A percentile compares a stretch with the other conserved stretches of the same genome.
Evolutionary conservation across 2,113 vertebrate species (phyloP).

Genomic region (pig (Sus scrofa)): DNA sequence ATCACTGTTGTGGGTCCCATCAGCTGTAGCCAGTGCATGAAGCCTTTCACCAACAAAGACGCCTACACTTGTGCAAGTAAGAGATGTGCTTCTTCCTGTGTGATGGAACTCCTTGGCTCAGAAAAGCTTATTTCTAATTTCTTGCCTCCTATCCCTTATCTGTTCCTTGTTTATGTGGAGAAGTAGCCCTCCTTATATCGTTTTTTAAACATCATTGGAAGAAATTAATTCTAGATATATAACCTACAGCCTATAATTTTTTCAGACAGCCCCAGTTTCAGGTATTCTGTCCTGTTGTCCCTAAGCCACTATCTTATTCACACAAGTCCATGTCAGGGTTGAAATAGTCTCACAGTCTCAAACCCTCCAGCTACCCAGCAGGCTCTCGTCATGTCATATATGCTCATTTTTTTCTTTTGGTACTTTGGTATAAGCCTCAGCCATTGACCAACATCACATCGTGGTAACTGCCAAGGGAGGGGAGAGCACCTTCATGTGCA

Average conservation of each 20-base stretch:
- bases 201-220: background rate
- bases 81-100: background rate
- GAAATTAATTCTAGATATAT: background rate
- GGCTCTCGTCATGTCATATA: background rate
- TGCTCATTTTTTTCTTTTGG: background rate
- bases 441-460: background rate
- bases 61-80: slow-evolving; percentile 94
- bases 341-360: background rate
- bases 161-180: slow-evolving; percentile 37
- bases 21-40: slow-evolving; percentile 93
- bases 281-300: background rate
- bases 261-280: background rate
- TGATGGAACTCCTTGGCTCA: background rate
- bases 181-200: background rate
- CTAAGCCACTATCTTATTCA: background rate
- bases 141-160: background rate
- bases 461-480: background rate
- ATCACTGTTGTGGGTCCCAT: slow-evolving; percentile 85
- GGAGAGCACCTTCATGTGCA: accelerated
- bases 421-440: background rate
- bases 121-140: background rate
- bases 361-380: background rate
- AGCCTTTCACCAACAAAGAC: slow-evolving; percentile 92
- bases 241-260: background rate
- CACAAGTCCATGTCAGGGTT: background rate